Conservation (phyloP, 2,888 invertebrate species). For the Melolontha melolontha region DNA sequence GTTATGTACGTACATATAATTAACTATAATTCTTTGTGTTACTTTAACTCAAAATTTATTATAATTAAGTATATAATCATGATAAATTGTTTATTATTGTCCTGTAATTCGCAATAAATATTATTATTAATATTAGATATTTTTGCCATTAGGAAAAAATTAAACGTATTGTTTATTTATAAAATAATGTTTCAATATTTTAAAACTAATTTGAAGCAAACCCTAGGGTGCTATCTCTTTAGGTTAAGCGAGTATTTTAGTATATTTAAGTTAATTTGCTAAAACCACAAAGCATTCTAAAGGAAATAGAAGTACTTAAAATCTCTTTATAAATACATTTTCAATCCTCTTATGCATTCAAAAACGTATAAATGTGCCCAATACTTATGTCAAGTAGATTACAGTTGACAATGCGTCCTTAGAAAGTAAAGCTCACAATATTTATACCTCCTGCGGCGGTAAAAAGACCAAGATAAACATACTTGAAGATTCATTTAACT, state of each 20-base stretch:
- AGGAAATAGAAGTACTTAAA: slow-evolving; percentile 40
- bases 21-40: too few species aligned
- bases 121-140: too few species aligned
- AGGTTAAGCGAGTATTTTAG: slow-evolving; percentile 8
- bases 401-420: slow-evolving; percentile 51
- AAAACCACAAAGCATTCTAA: slow-evolving; percentile 2
- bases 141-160: too few species aligned
- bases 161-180: too few species aligned
- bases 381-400: slow-evolving; percentile 51
- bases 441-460: slow-evolving; percentile 50
- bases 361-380: slow-evolving; percentile 42
- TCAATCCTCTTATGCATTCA: slow-evolving; percentile 35
- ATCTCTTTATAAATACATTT: slow-evolving; percentile 38
- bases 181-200: too few species aligned
- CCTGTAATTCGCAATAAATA: too few species aligned
- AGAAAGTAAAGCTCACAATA: slow-evolving; percentile 51
- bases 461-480: slow-evolving; percentile 11
- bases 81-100: too few species aligned
- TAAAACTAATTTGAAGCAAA: too few species aligned
- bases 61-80: too few species aligned
- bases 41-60: too few species aligned
- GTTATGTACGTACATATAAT: too few species aligned
- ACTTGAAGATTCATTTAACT: slow-evolving; percentile 36
- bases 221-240: neutral
- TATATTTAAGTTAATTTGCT: slow-evolving; percentile 35